Base-by-base conservation (phyloP, 92 coral and sea anemone species). In the Epizoanthus stellaris region DNA sequence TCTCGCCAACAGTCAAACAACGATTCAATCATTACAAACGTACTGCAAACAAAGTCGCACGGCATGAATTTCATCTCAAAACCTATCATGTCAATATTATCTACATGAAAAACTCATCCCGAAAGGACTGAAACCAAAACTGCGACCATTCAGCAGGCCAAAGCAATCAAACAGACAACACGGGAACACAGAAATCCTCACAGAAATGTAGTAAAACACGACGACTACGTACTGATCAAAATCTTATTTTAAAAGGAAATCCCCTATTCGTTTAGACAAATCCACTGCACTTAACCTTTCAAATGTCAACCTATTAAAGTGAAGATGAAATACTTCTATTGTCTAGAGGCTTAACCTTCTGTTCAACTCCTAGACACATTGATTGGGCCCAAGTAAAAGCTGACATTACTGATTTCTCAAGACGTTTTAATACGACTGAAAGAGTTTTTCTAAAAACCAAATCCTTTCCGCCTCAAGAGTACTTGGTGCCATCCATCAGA, bases 301-400 rank as follows among this genome's bases (percentile, higher is more conserved):
- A 43, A 8, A 8, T 38, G 61, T 42, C 11, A 25, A 7, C 19
- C 57, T 73, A n/a, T n/a, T n/a, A n/a, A 0, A 40, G 53, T 73
- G 79, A 73, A 13, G 60, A 73, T 73, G 79, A 73, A 73, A 7
- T 73, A 36, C 34, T 73, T 2, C 77, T 42, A 30, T 13, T 73
- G 77, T 73, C 77, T 2, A 73, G 77, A 73, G 77, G 21, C 56
- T 38, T 73, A 3, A 73, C 77, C 77, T 73, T 73, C 54, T 73
- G 77, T 73, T 73, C 54, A 2, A 42, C 47, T 42, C 47, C 47
- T 42, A 45, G 0, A 45, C 52, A 45, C 52, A 45, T 45, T 45
- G 79, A 45, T 3, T 73, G 79, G 61, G 57, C 79, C 57, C 79
- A 73, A 34, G 10, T 15, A 10, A 73, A 73, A 13, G 79, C 79